Conservation (phyloP, 2,888 invertebrate genomes). For the Epicampocera succincta region DNA sequence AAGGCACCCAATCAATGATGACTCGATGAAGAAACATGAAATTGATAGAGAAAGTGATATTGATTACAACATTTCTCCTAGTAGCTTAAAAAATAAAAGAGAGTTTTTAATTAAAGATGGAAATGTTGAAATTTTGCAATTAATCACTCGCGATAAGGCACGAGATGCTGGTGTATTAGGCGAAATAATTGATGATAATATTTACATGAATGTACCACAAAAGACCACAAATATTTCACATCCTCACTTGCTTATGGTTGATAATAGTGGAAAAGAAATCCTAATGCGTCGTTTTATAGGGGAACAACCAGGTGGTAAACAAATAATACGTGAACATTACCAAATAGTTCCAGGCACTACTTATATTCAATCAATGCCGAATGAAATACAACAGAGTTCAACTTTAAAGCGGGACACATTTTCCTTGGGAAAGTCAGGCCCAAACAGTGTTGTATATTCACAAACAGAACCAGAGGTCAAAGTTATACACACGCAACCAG, state of each 20-base stretch:
- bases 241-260: slow-evolving; percentile 85
- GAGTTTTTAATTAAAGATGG: slow-evolving; percentile 92
- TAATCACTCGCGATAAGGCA: slow-evolving; percentile 88
- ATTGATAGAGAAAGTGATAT: slow-evolving; percentile 89
- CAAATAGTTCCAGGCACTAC: slow-evolving; percentile 81
- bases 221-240: slow-evolving; percentile 84
- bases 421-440: slow-evolving; percentile 78
- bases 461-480: slow-evolving; percentile 83
- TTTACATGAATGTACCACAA: slow-evolving; percentile 84
- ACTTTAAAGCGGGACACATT: slow-evolving; percentile 77
- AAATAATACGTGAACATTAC: slow-evolving; percentile 83
- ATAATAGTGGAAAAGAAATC: slow-evolving; percentile 92
- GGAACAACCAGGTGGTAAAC: slow-evolving; percentile 88
- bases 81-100: slow-evolving; percentile 82
- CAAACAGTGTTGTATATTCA: slow-evolving; percentile 82
- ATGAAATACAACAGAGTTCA: slow-evolving; percentile 79
- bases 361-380: slow-evolving; percentile 80
- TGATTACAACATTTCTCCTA: slow-evolving; percentile 79
- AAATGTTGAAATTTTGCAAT: slow-evolving; percentile 90
- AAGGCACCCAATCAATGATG: slow-evolving; percentile 84
- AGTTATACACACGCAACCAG: slow-evolving; percentile 81
- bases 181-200: slow-evolving; percentile 81
- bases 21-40: slow-evolving; percentile 89
- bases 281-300: slow-evolving; percentile 92
- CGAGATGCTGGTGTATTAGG: slow-evolving; percentile 71